Evolutionary conservation across 2,113 vertebrate genomes (phyloP).

Genomic region (Oxyura jamaicensis): DNA sequence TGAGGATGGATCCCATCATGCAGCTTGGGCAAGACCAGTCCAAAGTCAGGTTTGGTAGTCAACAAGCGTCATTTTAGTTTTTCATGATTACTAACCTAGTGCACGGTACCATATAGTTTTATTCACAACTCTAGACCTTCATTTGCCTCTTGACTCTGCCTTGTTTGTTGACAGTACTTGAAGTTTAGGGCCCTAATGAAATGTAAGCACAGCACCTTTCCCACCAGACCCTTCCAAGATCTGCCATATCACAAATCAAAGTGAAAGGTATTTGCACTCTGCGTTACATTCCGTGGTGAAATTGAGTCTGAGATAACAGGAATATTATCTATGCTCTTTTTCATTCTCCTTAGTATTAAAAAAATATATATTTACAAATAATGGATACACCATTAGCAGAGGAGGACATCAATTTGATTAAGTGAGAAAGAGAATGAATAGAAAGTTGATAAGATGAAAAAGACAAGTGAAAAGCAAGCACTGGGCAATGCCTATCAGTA

Average conservation of each 20-base stretch:
- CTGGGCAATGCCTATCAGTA: not conserved
- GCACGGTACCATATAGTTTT: not conserved
- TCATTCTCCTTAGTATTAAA: not conserved
- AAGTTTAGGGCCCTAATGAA: slow-evolving; percentile 7
- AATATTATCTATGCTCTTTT: not conserved
- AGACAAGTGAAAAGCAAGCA: not conserved
- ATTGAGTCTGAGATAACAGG: not conserved
- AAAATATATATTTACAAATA: too few species aligned
- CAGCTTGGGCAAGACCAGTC: rapidly evolving
- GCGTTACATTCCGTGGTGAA: not conserved
- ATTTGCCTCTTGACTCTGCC: not conserved
- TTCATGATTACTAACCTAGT: not conserved
- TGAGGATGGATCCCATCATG: rapidly evolving
- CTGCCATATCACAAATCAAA: not conserved
- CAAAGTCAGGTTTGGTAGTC: not conserved
- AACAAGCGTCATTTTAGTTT: not conserved
- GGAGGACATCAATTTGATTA: not conserved
- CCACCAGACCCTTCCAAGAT: not conserved
- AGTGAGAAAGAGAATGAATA: not conserved
- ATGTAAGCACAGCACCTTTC: not conserved
- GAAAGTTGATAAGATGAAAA: not conserved
- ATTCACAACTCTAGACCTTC: not conserved
- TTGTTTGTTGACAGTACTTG: not conserved
- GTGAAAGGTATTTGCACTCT: not conserved
- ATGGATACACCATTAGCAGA: not conserved